Conservation (phyloP, 2,113 vertebrate genomes). For the Aplodontia rufa region DNA sequence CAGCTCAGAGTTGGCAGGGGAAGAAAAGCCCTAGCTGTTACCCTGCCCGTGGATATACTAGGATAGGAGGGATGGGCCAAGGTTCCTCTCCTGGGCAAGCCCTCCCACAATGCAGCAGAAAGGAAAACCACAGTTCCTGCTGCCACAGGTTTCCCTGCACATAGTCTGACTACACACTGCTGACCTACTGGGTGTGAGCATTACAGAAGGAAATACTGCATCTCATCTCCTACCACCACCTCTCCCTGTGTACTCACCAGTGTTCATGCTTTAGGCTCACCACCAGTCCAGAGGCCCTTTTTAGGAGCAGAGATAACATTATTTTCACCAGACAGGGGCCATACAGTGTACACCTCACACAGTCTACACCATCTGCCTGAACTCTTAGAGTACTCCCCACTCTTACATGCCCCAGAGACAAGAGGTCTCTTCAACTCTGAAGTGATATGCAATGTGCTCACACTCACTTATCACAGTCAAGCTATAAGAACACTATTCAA, state of each 20-base stretch:
- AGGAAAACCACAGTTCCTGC: not conserved
- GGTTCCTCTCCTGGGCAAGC: not conserved
- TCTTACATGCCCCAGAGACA: not conserved
- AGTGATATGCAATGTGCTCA: not conserved
- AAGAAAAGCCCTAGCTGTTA: not conserved
- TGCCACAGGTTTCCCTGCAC: not conserved
- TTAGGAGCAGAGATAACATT: not conserved
- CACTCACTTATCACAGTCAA: not conserved
- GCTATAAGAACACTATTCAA: no score
- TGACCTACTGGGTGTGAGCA: not conserved
- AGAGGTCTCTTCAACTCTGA: not conserved
- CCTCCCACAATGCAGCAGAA: not conserved
- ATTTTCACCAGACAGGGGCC: no score
- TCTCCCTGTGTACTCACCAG: not conserved
- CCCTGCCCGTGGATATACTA: not conserved
- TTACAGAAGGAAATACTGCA: accelerated
- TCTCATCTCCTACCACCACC: not conserved
- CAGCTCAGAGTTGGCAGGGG: not conserved
- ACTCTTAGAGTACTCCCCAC: not conserved
- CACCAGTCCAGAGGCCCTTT: not conserved
- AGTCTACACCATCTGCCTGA: not conserved
- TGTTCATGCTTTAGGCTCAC: not conserved
- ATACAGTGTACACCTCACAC: no score
- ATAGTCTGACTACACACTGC: not conserved
- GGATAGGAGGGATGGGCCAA: not conserved